These are phyloP conservation scores for Noctua janthina DNA, from an alignment of 2,888 invertebrate species.

Conservation along the genomic window DNA sequence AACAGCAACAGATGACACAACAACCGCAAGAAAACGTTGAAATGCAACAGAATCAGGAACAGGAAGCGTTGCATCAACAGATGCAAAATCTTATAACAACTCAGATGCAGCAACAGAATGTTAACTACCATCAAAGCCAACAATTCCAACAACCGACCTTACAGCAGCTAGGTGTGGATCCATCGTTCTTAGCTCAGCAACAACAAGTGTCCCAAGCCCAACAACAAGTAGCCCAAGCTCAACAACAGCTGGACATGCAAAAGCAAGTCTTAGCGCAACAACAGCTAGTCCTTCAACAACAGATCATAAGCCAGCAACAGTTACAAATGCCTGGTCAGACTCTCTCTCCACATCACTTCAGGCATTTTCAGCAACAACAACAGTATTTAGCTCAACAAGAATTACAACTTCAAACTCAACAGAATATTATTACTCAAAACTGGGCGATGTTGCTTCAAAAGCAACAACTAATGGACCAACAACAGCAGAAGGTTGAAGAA, in stretches of 20 bases:
- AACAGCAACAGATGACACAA: slow-evolving; percentile 65
- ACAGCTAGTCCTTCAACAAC: slow-evolving; percentile 88
- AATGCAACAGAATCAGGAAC: slow-evolving; percentile 73
- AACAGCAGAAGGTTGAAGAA: slow-evolving; percentile 88
- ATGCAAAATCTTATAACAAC: slow-evolving; percentile 81
- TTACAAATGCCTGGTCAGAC: slow-evolving; percentile 87
- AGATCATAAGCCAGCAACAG: slow-evolving; percentile 85
- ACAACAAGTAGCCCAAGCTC: slow-evolving; percentile 85
- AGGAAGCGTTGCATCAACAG: slow-evolving; percentile 77
- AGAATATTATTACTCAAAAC: slow-evolving; percentile 90
- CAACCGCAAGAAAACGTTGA: slow-evolving; percentile 73
- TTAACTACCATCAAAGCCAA: slow-evolving; percentile 80
- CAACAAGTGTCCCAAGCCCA: slow-evolving; percentile 88
- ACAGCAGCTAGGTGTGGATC: slow-evolving; percentile 77
- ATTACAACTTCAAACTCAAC: slow-evolving; percentile 88
- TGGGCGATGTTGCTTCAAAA: slow-evolving; percentile 88
- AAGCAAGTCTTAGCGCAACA: slow-evolving; percentile 88
- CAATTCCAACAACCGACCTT: slow-evolving; percentile 81
- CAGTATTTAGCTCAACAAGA: slow-evolving; percentile 89
- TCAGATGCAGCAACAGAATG: slow-evolving; percentile 81
- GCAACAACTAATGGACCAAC: slow-evolving; percentile 88
- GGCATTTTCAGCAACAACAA: slow-evolving; percentile 85
- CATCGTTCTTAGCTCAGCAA: slow-evolving; percentile 82
- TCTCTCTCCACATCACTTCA: slow-evolving; percentile 84
- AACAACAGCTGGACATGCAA: slow-evolving; percentile 87